phyloP scores from a whole-genome alignment of 2,888 invertebrate species.

The Tachina fera region DNA sequence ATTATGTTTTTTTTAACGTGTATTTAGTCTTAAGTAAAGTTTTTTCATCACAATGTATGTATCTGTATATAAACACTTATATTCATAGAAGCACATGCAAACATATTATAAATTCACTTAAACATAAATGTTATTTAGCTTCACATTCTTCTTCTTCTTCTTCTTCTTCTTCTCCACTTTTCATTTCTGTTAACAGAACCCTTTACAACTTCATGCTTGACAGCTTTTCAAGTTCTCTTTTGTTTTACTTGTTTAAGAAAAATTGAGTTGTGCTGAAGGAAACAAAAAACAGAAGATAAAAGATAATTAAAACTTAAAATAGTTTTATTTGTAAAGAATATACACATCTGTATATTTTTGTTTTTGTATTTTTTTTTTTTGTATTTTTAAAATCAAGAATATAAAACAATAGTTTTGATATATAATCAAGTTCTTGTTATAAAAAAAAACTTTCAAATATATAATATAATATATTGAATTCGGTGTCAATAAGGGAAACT shows the following conservation, averaged over 20 bases:
- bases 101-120: neutral
- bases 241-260: conserved; percentile 8
- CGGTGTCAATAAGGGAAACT: too few species aligned
- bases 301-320: neutral
- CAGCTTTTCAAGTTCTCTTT: conserved; percentile 46
- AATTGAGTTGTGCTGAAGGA: neutral
- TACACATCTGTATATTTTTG: too few species aligned
- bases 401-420: too few species aligned
- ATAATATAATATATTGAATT: too few species aligned
- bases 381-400: too few species aligned
- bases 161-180: conserved; percentile 16
- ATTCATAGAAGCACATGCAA: neutral
- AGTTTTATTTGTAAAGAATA: neutral
- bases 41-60: too few species aligned
- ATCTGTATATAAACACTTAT: neutral
- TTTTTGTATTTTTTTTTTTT: too few species aligned
- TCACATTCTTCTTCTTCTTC: neutral
- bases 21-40: too few species aligned
- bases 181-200: conserved; percentile 41
- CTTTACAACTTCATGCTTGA: conserved; percentile 57
- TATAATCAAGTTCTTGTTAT: too few species aligned
- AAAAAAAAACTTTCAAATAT: too few species aligned
- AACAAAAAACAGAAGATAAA: neutral
- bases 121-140: neutral
- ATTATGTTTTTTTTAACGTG: too few species aligned